phyloP scores from a whole-genome alignment of 1,140 invertebrate genomes.

The Trissolcus basalis region DNA sequence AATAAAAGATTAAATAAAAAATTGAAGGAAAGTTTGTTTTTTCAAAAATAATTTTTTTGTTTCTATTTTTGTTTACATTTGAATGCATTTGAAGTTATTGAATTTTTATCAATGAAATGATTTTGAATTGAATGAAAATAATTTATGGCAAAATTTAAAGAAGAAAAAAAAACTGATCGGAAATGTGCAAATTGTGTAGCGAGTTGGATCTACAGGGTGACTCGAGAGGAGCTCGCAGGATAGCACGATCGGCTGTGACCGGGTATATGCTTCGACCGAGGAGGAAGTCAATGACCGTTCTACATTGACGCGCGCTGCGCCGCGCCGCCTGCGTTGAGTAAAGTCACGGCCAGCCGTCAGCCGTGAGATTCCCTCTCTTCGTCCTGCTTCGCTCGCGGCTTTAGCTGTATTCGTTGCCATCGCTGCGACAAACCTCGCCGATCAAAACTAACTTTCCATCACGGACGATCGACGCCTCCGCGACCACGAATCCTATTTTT shows the following conservation, averaged over 20 bases:
- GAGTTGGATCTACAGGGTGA: slow-evolving; percentile 65
- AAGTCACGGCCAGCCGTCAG: slow-evolving; percentile 76
- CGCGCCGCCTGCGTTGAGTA: slow-evolving; percentile 73
- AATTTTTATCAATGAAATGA: no score
- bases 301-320: slow-evolving; percentile 75
- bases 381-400: slow-evolving; percentile 62
- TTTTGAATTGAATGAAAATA: no score
- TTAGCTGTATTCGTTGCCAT: slow-evolving; percentile 62
- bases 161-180: no score
- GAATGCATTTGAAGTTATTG: no score
- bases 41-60: background rate
- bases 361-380: slow-evolving; percentile 73
- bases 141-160: no score
- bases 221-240: slow-evolving; percentile 45
- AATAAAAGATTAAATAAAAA: no score
- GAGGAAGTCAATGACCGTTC: slow-evolving; percentile 75
- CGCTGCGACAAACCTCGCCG: slow-evolving; percentile 57
- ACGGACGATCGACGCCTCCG: no score
- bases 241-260: slow-evolving; percentile 50
- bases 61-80: background rate
- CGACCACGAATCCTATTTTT: slow-evolving; percentile 8
- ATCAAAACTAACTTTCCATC: slow-evolving; percentile 56
- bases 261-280: slow-evolving; percentile 59
- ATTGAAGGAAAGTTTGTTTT: no score
- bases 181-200: slow-evolving; percentile 25